Base-by-base conservation (phyloP, 2,888 invertebrate species). In the Halictus quadricinctus region DNA sequence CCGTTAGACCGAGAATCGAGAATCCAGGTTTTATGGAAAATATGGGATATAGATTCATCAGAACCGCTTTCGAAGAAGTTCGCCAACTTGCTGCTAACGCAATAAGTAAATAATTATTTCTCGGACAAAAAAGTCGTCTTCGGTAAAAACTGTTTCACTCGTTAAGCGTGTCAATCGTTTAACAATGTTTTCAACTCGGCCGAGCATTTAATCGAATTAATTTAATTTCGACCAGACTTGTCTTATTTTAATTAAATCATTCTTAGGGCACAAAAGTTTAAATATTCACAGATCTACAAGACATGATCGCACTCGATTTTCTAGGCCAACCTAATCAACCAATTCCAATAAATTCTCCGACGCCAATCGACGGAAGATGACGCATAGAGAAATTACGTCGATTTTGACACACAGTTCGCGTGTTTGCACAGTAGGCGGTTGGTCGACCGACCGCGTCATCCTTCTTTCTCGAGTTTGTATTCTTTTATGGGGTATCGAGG, bases 401-500 rank as follows among this genome's bases (percentile, higher is more conserved):
- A 81, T 69, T 79, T 72, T 76, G 72, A 82, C 80, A 60, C 60
- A 21, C 25, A 48, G 80, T 76, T 85, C 58, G 83, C 83, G 70
- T 91, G 90, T 91, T 91, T 91, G 88, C 88, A 88, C 91, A 91
- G 91, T 91, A 89, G 91, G 91, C 78, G 87, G 84, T 84, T 86
- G 69, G 80, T 29, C 60, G 81, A 83, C 87, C 60, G 81, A 83
- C 87, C 89, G 85, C 84, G 88, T 89, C 87, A 85, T 81, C 88
- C 87, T 78, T 87, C 87, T 89, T 87, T 87, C 86, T 87, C 85
- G 78, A 91, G 88, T 90, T 90, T 87, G 79, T 85, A 89, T 90
- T 90, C 87, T 89, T 90, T 88, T 85, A 84, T 82, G 48, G 76
- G 43, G 54, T 78, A 80, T 85, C 80, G 75, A 75, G 80, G 80